Base-by-base conservation (phyloP, 1,140 invertebrate genomes). In the Drosophila lacertosa region DNA sequence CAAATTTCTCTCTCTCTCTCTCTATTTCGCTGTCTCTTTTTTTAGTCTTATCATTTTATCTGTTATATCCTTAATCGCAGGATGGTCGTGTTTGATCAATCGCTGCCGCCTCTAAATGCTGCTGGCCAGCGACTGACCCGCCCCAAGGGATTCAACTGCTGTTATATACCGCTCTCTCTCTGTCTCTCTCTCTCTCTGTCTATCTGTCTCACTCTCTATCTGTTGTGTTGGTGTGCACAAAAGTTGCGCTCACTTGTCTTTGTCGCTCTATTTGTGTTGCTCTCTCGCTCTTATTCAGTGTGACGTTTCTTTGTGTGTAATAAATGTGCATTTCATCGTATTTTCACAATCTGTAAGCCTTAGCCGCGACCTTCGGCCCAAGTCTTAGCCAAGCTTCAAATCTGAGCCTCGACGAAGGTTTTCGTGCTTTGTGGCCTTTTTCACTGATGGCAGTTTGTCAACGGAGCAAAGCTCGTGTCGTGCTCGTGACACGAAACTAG, bases 251-350 rank as follows among this genome's bases (percentile, higher is more conserved):
- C n/a, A 13, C 37, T 18, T 13, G 11, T 32, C 15, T 13, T 2
- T 10, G 15, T 33, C 42, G 18, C 7, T 32, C 4, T 18, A 47
- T 44, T 3, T 37, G n/a, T n/a, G n/a, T n/a, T n/a, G n/a, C 58
- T 44, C 16, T 51, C 3, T 37, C 33, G 20, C 6, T 53, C n/a
- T 40, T 16, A 0, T 22, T 62, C 3, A n/a, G 20, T 35, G 20
- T 26, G 40, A 20, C 40, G 40, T 42, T 42, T 5, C 11, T 44
- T 22, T 35, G 11, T 24, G 39, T 33, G 32, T 70, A 78, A 78
- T 65, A 83, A 77, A 72, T 74, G 15, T 77, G 74, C 74, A 83
- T 67, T 83, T 83, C 68, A 82, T 82, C 37, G 64, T 37, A 32
- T 73, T 67, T 71, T 76, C 20, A 42, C 47, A 29, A 40, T 32